phyloP scores from a whole-genome alignment of 2,888 invertebrate species.

The Drosophila mayaguana region DNA sequence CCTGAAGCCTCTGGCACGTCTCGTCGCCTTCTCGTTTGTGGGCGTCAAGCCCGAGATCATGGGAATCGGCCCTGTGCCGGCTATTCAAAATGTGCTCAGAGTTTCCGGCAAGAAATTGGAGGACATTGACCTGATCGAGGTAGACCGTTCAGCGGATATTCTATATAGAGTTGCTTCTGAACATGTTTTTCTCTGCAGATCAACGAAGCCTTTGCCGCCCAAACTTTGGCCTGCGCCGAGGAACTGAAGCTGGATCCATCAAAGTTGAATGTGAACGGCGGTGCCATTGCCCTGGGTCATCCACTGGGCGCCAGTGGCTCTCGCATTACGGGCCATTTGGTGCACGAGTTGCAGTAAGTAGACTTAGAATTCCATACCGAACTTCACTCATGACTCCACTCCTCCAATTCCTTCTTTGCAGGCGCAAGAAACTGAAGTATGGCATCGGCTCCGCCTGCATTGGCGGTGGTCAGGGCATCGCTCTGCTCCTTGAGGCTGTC shows the following conservation, averaged over 20 bases:
- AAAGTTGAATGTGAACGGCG: constrained; percentile 97
- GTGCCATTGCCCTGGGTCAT: constrained; percentile 98
- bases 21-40: constrained; percentile 96
- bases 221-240: constrained; percentile 96
- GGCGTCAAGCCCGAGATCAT: constrained; percentile 99
- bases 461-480: constrained; percentile 99
- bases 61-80: constrained; percentile 98
- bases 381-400: neutral
- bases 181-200: constrained; percentile 87
- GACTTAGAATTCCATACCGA: neutral
- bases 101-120: constrained; percentile 91
- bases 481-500: constrained; percentile 92
- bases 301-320: constrained; percentile 98
- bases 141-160: constrained; percentile 80
- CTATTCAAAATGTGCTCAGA: constrained; percentile 94
- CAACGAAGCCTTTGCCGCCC: constrained; percentile 99
- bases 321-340: constrained; percentile 95
- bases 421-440: constrained; percentile 93
- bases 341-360: constrained; percentile 94
- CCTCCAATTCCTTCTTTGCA: constrained; percentile 79
- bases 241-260: constrained; percentile 93
- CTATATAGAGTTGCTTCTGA: neutral
- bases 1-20: constrained; percentile 94
- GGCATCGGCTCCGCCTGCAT: constrained; percentile 99
- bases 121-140: constrained; percentile 97